These are phyloP conservation scores for Apocheima hispidaria DNA, from an alignment of 2,888 invertebrate species.

Conservation along the genomic window DNA sequence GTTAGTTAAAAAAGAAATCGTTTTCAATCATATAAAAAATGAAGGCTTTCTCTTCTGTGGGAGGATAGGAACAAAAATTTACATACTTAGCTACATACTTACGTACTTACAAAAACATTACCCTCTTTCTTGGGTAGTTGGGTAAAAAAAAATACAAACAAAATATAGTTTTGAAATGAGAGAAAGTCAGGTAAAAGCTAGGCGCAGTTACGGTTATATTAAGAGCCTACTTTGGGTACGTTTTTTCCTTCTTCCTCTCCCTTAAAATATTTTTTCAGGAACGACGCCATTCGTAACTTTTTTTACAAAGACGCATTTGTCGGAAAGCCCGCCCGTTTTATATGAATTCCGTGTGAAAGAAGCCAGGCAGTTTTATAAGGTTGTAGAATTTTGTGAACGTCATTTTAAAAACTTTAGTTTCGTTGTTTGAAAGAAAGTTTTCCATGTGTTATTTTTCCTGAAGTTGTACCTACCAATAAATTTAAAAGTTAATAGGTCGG, in stretches of 20 bases:
- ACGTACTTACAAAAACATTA: too few species aligned
- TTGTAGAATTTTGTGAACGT: neutral
- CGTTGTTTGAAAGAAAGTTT: slow-evolving; percentile 9
- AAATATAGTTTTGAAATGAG: too few species aligned
- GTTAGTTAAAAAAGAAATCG: neutral
- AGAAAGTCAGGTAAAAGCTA: too few species aligned
- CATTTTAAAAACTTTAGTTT: slow-evolving; percentile 11
- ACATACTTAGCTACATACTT: too few species aligned
- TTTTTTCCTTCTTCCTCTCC: slow-evolving; percentile 27
- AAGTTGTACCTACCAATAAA: neutral
- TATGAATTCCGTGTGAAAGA: slow-evolving; percentile 44
- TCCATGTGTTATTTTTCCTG: neutral
- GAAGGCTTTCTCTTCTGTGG: slow-evolving; percentile 27
- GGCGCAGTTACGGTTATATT: too few species aligned
- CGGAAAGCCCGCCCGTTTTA: slow-evolving; percentile 36
- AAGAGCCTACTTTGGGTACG: slow-evolving; percentile 35
- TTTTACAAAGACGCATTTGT: neutral
- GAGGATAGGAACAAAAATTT: too few species aligned
- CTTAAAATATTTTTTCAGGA: slow-evolving; percentile 46
- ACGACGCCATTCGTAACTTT: slow-evolving; percentile 42
- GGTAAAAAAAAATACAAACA: too few species aligned
- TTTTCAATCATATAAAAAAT: neutral
- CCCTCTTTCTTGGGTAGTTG: too few species aligned
- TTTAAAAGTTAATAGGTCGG: too few species aligned
- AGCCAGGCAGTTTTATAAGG: slow-evolving; percentile 31